Percentiles rank a stretch among this genome's conserved stretches.
Conservation (phyloP, 2,113 vertebrate species). For the Zingel zingel region DNA sequence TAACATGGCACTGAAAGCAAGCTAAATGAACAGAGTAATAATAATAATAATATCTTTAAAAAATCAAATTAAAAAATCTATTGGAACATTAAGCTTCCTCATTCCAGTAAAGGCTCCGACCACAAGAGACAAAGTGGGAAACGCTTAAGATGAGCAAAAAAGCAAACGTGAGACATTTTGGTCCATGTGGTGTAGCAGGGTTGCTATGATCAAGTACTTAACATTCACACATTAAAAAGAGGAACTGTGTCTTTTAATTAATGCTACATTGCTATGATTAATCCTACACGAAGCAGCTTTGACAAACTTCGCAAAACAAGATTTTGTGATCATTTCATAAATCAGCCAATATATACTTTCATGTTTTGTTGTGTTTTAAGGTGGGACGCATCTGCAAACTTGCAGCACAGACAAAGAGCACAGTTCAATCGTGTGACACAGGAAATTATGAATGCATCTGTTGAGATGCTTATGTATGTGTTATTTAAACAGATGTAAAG, state of each 20-base stretch:
- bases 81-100: background rate
- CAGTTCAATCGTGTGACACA: background rate
- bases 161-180: background rate
- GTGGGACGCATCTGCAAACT: constrained; percentile 45
- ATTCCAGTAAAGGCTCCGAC: background rate
- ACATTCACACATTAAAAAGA: background rate
- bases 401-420: constrained; percentile 12
- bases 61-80: background rate
- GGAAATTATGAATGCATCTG: constrained; percentile 24
- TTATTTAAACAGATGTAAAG: too few relatives aligned
- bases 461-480: background rate
- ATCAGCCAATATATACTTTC: background rate
- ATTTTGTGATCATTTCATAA: background rate
- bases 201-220: background rate
- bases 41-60: background rate
- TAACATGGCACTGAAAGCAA: background rate
- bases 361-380: background rate
- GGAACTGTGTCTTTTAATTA: background rate
- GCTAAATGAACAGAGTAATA: background rate
- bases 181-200: background rate
- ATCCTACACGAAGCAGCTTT: background rate
- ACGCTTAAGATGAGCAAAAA: background rate
- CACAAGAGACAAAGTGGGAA: background rate
- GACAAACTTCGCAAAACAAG: background rate
- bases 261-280: background rate